A percentile compares a stretch with the other conserved stretches of the same genome.
phyloP scores from a whole-genome alignment of 1,140 invertebrate genomes.

The Drosophila bocki region DNA sequence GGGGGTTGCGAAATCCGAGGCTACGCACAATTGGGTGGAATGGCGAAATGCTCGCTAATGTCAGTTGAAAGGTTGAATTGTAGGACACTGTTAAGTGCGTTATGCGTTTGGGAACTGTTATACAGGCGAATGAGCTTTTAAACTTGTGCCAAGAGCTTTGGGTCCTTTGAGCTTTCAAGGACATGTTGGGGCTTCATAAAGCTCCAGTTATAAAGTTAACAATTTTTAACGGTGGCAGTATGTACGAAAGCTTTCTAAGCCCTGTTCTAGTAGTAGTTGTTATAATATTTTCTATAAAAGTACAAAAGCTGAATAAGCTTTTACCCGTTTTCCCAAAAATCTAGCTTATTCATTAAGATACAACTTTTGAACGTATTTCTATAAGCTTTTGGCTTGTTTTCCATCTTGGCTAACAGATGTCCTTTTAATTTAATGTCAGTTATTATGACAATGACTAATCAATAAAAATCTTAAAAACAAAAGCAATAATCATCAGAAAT shows the following conservation, averaged over 20 bases:
- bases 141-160: not conserved
- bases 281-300: constrained; percentile 9
- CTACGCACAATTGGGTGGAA: constrained; percentile 52
- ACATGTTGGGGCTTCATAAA: not conserved
- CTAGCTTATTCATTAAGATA: not conserved
- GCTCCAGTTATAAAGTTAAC: not conserved
- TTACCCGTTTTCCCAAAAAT: not conserved
- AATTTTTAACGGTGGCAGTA: too few species aligned
- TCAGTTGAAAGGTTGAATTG: constrained; percentile 18
- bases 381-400: not conserved
- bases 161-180: not conserved
- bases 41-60: constrained; percentile 26
- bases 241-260: not conserved
- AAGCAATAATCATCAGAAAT: not conserved
- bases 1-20: not conserved
- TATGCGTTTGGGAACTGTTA: constrained; percentile 2
- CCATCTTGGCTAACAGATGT: constrained; percentile 2
- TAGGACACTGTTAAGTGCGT: constrained; percentile 16
- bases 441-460: not conserved
- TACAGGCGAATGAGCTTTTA: not conserved
- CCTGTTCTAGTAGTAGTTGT: not conserved
- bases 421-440: not conserved
- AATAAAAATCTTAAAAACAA: not conserved
- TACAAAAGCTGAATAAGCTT: not conserved
- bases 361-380: too few species aligned